Evolutionary conservation across 2,888 invertebrate species (phyloP), one percentile per base, ranked within the genome.

Genomic region (Thecocarcelia acutangulata): DNA sequence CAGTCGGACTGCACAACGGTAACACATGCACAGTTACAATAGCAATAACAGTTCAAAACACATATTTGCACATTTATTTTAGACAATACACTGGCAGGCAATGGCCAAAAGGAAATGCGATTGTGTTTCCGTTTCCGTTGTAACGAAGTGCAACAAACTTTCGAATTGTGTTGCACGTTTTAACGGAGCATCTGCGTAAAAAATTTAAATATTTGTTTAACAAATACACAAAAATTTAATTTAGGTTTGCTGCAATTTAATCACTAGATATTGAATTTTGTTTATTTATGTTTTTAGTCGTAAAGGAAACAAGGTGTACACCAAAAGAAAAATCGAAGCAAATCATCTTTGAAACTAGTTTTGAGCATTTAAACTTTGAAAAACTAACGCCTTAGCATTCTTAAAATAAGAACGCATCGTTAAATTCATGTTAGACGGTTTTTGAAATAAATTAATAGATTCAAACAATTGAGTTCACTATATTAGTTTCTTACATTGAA

Each of bases 61-160:
- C 15, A 40, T 42, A 42, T n/a, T 28, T 42, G 50, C 58, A 15
- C 24, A 21, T 52, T 17, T 54, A 59, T 15, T 46, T 58, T 28
- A 40, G 50, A 54, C 78, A 72, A 40, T 52, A 64, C 17, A 42
- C 44, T 59, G 58, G 44, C n/a, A 28, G 63, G 13, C 11, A 54
- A 48, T 48, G 52, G 52, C 21, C 69, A 58, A 59, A 73, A 74
- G 83, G 83, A 83, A 84, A 81, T 83, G 69, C 83, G 76, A 81
- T 83, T 83, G 79, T 77, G 54, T 79, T 83, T 77, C 75, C 69
- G 64, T 74, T 73, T 82, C 81, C 83, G 78, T 66, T 61, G 24
- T 56, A 75, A 58, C 50, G 63, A 81, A 83, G 78, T 76, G 75
- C 42, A 73, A 24, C 58, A 75, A 66, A 46, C 19, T 56, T 77